Conservation (phyloP, 2,888 invertebrate species). For the Apomyelois bistriatella region DNA sequence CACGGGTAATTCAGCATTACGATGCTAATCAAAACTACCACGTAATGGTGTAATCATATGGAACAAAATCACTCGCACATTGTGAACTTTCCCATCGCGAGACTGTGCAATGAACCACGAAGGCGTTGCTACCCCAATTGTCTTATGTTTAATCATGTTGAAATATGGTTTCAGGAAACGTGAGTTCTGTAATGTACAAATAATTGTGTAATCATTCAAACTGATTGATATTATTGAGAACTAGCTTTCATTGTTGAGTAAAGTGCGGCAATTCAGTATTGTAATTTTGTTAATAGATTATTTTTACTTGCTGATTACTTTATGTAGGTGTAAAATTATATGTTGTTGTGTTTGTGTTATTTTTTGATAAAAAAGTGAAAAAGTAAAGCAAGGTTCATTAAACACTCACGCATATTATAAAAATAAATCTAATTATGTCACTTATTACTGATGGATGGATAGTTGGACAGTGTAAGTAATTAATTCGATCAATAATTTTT, state of each 20-base stretch:
- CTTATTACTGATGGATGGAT: no score
- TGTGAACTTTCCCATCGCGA: constrained; percentile 19
- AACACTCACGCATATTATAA: no score
- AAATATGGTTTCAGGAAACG: constrained; percentile 16
- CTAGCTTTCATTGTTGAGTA: not conserved
- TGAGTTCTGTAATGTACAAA: constrained; percentile 13
- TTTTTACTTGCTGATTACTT: not conserved
- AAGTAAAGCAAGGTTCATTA: no score
- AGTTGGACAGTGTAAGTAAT: no score
- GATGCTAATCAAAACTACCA: no score
- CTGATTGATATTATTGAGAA: constrained; percentile 10
- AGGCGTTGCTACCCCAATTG: constrained; percentile 23
- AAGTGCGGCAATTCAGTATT: not conserved
- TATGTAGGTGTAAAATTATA: not conserved
- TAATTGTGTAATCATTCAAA: constrained; percentile 15
- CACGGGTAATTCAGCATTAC: no score
- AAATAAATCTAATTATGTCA: no score
- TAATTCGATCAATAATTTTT: no score
- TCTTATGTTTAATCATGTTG: constrained; percentile 22
- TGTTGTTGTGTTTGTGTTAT: not conserved
- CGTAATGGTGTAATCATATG: no score
- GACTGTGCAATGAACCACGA: constrained; percentile 27
- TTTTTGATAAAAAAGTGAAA: no score
- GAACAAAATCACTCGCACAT: not conserved
- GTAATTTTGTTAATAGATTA: not conserved